Conservation (phyloP, 1,140 invertebrate species). For the Thalassaphorura encarpata region DNA sequence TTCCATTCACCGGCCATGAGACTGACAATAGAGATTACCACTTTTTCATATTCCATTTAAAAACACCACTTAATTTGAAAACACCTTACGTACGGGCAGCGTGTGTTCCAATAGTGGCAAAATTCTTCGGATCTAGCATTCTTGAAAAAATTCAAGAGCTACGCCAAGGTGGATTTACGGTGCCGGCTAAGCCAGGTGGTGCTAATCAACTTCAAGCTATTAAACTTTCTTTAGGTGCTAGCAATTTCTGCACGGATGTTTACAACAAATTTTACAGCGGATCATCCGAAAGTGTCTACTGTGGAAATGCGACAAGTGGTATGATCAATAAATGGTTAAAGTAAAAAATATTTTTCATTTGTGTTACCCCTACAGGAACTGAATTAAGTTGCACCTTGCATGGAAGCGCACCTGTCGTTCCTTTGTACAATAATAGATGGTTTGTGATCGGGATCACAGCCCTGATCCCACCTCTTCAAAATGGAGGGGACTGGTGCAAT, state of each 20-base stretch:
- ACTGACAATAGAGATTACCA: conserved; percentile 14
- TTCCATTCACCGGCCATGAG: conserved; percentile 14
- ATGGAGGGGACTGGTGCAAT: neutral
- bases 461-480: neutral
- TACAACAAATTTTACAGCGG: too few species aligned
- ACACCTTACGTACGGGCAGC: conserved; percentile 15
- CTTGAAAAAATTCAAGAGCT: too few species aligned
- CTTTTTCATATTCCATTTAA: conserved; percentile 20
- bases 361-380: too few species aligned
- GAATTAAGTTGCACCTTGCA: too few species aligned
- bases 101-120: conserved; percentile 7
- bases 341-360: too few species aligned
- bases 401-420: too few species aligned
- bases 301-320: too few species aligned
- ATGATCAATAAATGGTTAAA: too few species aligned
- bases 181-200: neutral
- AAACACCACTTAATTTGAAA: conserved; percentile 18
- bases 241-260: neutral
- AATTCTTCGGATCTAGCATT: neutral
- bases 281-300: too few species aligned
- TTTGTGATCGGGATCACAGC: conserved; percentile 4
- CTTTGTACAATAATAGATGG: too few species aligned
- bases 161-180: conserved; percentile 4
- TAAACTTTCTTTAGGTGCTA: neutral
- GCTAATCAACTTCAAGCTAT: neutral